Conservation (phyloP, 2,797 vertebrate species). For the Cryptoblepharus egeriae region DNA sequence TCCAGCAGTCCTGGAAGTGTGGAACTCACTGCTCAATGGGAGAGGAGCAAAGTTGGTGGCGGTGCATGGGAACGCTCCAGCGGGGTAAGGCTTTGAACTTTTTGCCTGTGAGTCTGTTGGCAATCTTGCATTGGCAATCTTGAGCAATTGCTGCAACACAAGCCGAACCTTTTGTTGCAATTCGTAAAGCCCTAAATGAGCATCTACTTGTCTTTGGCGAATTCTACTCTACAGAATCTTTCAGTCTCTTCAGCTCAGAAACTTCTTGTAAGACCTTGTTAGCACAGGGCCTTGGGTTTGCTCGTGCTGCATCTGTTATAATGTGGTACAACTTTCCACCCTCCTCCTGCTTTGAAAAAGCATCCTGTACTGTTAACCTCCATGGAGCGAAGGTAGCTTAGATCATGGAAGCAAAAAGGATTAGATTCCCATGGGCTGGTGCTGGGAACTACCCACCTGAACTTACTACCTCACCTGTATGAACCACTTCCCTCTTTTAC, state of each 20-base stretch:
- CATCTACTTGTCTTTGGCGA: background rate
- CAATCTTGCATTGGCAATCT: background rate
- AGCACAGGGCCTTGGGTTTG: background rate
- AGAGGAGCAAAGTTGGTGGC: conserved; percentile 85
- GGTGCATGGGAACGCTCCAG: conserved; percentile 88
- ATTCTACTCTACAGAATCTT: background rate
- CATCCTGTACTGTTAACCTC: background rate
- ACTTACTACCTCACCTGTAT: too few species aligned
- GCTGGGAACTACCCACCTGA: background rate
- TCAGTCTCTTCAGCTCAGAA: background rate
- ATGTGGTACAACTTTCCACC: background rate
- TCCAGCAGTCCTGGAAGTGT: conserved; percentile 81
- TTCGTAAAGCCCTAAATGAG: too few species aligned
- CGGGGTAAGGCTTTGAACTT: conserved; percentile 85
- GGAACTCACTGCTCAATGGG: conserved; percentile 81
- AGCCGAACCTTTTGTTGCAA: background rate
- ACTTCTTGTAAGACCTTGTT: background rate
- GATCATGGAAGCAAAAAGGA: background rate
- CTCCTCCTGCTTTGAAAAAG: background rate
- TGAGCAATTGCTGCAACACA: background rate
- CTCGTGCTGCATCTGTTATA: background rate
- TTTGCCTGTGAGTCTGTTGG: background rate
- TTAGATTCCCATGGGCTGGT: background rate
- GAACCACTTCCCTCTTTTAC: background rate
- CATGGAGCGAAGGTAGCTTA: background rate